Conservation (phyloP, 2,113 vertebrate species). For the Alouatta palliata region DNA sequence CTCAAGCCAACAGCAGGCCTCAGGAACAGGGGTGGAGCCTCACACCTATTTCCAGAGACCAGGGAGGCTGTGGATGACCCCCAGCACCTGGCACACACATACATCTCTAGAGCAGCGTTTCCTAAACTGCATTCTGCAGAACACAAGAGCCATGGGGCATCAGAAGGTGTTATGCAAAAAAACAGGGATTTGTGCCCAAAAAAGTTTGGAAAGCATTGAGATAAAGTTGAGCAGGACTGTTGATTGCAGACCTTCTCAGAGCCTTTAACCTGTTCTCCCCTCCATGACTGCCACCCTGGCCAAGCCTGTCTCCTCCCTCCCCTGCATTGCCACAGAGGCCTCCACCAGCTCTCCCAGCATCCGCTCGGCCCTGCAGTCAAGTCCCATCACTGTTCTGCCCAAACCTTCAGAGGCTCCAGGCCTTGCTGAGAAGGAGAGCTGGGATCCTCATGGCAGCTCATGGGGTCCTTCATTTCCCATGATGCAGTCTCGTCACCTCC, state of each 20-base stretch:
- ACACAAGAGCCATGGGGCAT: background rate
- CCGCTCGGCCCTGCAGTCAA: too few relatives aligned
- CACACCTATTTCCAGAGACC: too few relatives aligned
- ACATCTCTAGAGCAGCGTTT: background rate
- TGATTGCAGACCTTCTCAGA: background rate
- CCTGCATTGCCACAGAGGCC: background rate
- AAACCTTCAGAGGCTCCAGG: background rate
- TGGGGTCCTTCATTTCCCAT: background rate
- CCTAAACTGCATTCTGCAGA: background rate
- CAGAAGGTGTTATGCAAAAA: too few relatives aligned
- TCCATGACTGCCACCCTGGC: background rate
- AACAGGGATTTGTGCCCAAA: background rate
- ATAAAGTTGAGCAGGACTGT: background rate
- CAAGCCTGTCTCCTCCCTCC: background rate
- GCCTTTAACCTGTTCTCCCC: background rate
- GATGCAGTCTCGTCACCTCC: background rate
- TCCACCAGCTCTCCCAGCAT: background rate
- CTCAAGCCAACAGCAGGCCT: background rate
- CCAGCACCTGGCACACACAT: background rate
- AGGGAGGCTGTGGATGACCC: rapidly evolving
- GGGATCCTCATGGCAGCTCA: background rate
- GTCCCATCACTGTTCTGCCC: background rate
- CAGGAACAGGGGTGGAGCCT: background rate
- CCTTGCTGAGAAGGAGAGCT: background rate
- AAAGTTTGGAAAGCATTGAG: background rate